These are phyloP conservation scores for Poeciliopsis turrubarensis DNA, from an alignment of 2,113 vertebrate genomes.

Conservation along the genomic window DNA sequence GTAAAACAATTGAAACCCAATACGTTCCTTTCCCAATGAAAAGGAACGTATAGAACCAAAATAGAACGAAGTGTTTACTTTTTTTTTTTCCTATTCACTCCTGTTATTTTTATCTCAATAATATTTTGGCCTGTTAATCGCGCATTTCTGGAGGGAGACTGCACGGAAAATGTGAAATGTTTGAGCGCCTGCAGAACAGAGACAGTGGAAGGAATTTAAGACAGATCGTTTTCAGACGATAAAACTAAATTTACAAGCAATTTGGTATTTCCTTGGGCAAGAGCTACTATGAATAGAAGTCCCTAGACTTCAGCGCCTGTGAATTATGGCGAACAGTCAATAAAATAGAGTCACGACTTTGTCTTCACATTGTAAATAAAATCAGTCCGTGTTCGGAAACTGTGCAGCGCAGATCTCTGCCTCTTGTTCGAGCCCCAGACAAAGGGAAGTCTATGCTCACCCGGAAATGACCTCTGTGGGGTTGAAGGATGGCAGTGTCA, in stretches of 20 bases:
- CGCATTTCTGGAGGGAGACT: conserved; percentile 32
- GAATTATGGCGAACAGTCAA: conserved; percentile 44
- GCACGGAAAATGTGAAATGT: conserved; percentile 50
- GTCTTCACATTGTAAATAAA: conserved; percentile 61
- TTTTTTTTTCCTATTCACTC: not conserved
- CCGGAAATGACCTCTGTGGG: conserved; percentile 70
- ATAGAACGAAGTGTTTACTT: not conserved
- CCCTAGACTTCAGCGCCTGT: conserved; percentile 32
- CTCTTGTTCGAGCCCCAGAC: conserved; percentile 58
- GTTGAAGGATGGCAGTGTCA: conserved; percentile 69
- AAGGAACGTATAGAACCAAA: not conserved
- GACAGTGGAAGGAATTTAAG: conserved; percentile 50
- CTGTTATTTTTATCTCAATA: not conserved
- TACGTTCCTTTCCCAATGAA: not conserved
- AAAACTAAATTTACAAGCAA: conserved; percentile 49
- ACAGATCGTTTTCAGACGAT: conserved; percentile 55
- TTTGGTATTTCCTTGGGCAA: conserved; percentile 60
- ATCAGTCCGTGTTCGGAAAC: not conserved
- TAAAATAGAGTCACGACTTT: conserved; percentile 49
- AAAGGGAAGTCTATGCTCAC: conserved; percentile 66
- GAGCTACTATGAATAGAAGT: conserved; percentile 59
- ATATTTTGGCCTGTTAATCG: conserved; percentile 18
- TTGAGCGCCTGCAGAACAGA: conserved; percentile 39
- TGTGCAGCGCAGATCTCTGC: conserved; percentile 31
- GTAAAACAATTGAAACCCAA: not conserved